Base-by-base conservation (phyloP, 1,140 invertebrate species). In the Meloidogyne floridensis region DNA sequence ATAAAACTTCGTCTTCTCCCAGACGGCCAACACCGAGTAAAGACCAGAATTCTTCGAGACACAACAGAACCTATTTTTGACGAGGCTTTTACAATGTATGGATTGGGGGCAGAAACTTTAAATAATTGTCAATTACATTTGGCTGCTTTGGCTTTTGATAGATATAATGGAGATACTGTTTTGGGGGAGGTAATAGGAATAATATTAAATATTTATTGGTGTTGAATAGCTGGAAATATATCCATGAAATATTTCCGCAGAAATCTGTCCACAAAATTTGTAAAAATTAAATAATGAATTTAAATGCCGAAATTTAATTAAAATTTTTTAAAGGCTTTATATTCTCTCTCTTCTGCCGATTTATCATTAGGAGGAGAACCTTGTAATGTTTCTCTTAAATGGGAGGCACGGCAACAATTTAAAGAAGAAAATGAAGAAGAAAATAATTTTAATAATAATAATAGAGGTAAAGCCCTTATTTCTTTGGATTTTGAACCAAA, bases 31-130 rank as follows among this genome's bases (percentile, higher is more conserved):
- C 95, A 97, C 87, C 95, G 96, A 89, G 90, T 90, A n/a, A 98
- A 98, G 91, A 97, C 96, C 69, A 93, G 96, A 42, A 95, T 97
- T 3, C 93, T 98, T 10, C 93, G 95, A 71, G 96, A 96, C 87
- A 97, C 95, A 10, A 92, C 94, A 15, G 95, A 95, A 91, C 96
- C 96, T 0, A 93, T 96, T 8, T 98, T 97, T 90, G 95, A 98
- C 88, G 96, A 98, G 90, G 95, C 97, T 88, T 97, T 98, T 89
- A 97, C 95, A 0, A 97, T 98, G 92, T 97, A 96, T 88, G 95
- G 95, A 53, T 93, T 97, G 82, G 94, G 93, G 56, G 93, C 93
- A 75, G 93, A 94, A 86, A 95, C 96, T 90, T 91, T 97, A 4
- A 91, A 92, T 91, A 94, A 93, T 87, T 95, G 95, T 87, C 95